Base-by-base conservation (phyloP, 2,888 invertebrate species). In the Acleris literana region DNA sequence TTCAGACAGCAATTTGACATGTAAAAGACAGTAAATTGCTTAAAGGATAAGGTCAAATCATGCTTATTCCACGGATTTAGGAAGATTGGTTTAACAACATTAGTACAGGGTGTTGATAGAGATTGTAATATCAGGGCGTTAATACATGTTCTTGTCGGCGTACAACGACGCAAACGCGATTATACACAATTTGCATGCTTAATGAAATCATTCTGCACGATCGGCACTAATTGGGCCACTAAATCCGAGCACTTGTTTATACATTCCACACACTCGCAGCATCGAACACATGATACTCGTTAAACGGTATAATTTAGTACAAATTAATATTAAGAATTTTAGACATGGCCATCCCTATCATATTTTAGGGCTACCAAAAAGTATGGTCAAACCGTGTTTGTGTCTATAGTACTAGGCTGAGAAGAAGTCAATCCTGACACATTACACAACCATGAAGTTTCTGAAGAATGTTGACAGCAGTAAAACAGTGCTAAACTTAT, bases 171-270 rank as follows among this genome's bases (percentile, higher is more conserved):
- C 48, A 46, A 58, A 61, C 64, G 57, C 63, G 67, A 69, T 64
- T 57, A 66, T 63, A 74, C 77, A 81, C 83, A 89, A 64, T 88
- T 87, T 88, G 84, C 88, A 88, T 87, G 84, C 84, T 85, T 84
- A 86, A 87, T 88, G 86, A 85, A 88, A 87, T 87, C 85, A 87
- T 86, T 84, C 85, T 81, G 82, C 83, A 82, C 82, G 82, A 83
- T 80, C 82, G 75, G 76, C 78, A 75, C 78, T 87, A 87, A 87
- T 87, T 87, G 83, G 80, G 80, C 80, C 80, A 81, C 77, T 85
- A 85, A 87, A 85, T 84, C 81, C 80, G 74, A 74, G 78, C 78
- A 78, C 77, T 81, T 82, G 82, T 82, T 83, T 85, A 83, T 83
- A 80, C 79, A 82, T 82, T 39, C 49, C 5, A 51, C 39, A 17